Evolutionary conservation across 1,140 invertebrate genomes (phyloP).

Genomic region (Drosophila pachea): DNA sequence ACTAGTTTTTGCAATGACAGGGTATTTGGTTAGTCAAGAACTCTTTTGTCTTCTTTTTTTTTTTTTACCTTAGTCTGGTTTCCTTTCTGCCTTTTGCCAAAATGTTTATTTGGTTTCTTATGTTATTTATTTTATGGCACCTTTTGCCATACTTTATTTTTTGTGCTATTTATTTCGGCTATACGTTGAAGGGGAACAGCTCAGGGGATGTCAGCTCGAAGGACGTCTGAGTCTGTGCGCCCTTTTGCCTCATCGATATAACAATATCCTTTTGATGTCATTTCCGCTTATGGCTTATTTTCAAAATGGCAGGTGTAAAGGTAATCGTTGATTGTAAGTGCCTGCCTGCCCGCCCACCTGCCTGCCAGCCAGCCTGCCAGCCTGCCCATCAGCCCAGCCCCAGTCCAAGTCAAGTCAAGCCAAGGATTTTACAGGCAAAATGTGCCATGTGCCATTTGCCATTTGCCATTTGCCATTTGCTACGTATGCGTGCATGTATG

Average conservation of each 20-base stretch:
- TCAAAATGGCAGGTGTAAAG: conserved; percentile 77
- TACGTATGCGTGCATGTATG: conserved; percentile 9
- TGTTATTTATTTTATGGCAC: conserved; percentile 78
- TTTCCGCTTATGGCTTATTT: conserved; percentile 78
- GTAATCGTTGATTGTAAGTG: conserved; percentile 77
- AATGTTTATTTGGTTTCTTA: conserved; percentile 76
- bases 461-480: no score
- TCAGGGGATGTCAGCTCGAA: conserved; percentile 13
- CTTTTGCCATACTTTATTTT: conserved; percentile 75
- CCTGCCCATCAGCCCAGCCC: no score
- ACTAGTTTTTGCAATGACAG: not conserved
- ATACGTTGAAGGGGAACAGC: conserved; percentile 23
- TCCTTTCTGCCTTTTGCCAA: conserved; percentile 57
- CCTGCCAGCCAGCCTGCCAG: conserved; percentile 44
- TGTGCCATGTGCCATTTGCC: conserved; percentile 11
- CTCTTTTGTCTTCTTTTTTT: not conserved
- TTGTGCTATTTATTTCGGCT: conserved; percentile 52
- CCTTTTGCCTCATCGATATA: conserved; percentile 66
- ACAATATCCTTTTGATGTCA: conserved; percentile 78
- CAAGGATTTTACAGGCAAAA: conserved; percentile 66
- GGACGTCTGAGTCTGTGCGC: conserved; percentile 20
- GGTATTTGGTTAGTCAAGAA: not conserved
- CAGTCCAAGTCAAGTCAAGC: not conserved
- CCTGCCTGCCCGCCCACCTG: conserved; percentile 52
- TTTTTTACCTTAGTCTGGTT: conserved; percentile 34